Percentiles rank a stretch among this genome's conserved stretches.
These are phyloP conservation scores for Genyomyrus donnyi DNA, from an alignment of 2,113 vertebrate genomes.

Conservation along the genomic window DNA sequence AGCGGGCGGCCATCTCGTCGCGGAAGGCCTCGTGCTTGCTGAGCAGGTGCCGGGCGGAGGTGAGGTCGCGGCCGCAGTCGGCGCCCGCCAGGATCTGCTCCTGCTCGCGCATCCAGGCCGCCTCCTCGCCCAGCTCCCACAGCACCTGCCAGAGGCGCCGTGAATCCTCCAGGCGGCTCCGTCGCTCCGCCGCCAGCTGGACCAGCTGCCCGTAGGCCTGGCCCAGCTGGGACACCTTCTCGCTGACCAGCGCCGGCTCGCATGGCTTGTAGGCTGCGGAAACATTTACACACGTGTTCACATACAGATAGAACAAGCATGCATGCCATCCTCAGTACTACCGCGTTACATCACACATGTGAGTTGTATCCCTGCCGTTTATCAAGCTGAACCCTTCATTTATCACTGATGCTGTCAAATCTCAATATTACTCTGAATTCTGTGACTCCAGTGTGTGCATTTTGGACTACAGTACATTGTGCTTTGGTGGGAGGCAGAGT, in stretches of 20 bases:
- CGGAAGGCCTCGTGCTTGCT: conserved; percentile 81
- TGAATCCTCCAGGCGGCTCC: conserved; percentile 73
- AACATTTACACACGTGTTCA: neutral
- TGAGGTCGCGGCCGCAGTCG: conserved; percentile 77
- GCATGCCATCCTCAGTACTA: neutral
- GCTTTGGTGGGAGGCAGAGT: neutral
- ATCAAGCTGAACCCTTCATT: neutral
- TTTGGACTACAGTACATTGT: neutral
- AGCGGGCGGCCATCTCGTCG: conserved; percentile 81
- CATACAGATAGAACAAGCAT: neutral
- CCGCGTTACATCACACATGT: neutral
- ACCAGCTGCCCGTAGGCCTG: conserved; percentile 71
- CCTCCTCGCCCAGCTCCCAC: conserved; percentile 84
- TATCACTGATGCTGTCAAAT: neutral
- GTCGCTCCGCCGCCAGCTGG: conserved; percentile 58
- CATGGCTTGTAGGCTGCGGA: conserved; percentile 78
- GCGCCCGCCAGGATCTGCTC: conserved; percentile 76
- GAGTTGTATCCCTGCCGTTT: neutral
- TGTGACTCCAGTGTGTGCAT: neutral
- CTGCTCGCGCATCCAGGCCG: conserved; percentile 86
- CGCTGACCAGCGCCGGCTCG: conserved; percentile 73
- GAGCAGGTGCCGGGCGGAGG: conserved; percentile 73
- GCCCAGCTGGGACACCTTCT: conserved; percentile 68
- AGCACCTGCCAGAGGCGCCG: conserved; percentile 81
- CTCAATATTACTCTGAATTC: neutral